Evolutionary conservation across 2,113 vertebrate genomes (phyloP), one percentile per base, ranked within the genome.

Genomic region (Macaca nemestrina): DNA sequence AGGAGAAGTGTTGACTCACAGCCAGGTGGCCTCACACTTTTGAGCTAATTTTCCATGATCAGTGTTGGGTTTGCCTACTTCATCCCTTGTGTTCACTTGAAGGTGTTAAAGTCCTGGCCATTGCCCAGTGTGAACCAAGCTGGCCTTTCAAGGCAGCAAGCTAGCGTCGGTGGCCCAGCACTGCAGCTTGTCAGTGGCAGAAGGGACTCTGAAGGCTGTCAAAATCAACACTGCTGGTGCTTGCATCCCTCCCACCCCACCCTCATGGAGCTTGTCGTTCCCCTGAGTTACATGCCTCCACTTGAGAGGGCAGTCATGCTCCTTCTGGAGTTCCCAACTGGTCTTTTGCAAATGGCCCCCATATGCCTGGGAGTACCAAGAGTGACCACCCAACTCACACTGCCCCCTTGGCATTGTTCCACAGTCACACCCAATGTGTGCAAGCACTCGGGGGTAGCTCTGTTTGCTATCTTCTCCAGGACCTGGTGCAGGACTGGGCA

Each of bases 351-450:
- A 76, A 40, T 11, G 27, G 48, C 16, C 13, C 30, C 75, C 50
- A 14, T 40, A 9, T 50, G 25, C 32, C 20, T 64, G 30, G 20
- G 61, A 45, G 22, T 22, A 30, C 55, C 61, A 10, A 35, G 61
- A 52, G 10, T 40, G 80, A 6, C 88, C 68, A 30, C 35, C 67
- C 73, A 22, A 20, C 8, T 48, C 64, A 23, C 27, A 8, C n/a
- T 40, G 5, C 64, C 32, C 38, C 45, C 72, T 81, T 30, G 8
- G 20, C 43, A 1, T 52, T 61, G 9, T 30, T 73, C 73, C 67
- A n/a, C 12, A 18, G 27, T 64, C 9, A 16, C 0, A n/a, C 23
- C 61, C 59, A 14, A 13, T 2, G 3, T 8, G 30, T 30, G 6
- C 67, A 1, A 8, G 20, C 22, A n/a, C 73, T 40, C 8, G 0